Percentiles rank a stretch among this genome's conserved stretches.
Evolutionary conservation across 2,888 invertebrate species (phyloP).

Genomic region (Melanostoma scalare): DNA sequence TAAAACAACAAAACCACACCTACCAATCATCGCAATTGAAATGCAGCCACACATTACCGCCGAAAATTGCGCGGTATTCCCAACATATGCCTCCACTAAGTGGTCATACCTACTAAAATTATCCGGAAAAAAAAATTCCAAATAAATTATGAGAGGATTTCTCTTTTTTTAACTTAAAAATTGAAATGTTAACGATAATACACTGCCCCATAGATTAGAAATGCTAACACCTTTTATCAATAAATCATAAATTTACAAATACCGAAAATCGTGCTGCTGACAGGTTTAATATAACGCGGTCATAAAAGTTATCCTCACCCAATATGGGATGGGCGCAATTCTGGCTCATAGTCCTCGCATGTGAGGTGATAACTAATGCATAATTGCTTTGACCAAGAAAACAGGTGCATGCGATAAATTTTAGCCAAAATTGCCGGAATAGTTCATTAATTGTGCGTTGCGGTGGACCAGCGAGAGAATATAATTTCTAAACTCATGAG

Average conservation of each 20-base stretch:
- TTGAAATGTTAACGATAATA: conserved; percentile 70
- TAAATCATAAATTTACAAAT: conserved; percentile 73
- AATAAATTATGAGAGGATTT: conserved; percentile 38
- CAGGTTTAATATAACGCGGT: conserved; percentile 70
- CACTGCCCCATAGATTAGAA: conserved; percentile 67
- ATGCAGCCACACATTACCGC: no score
- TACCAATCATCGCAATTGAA: no score
- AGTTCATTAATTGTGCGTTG: conserved; percentile 72
- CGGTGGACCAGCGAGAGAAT: conserved; percentile 61
- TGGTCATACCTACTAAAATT: conserved; percentile 2
- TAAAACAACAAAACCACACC: no score
- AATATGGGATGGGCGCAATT: neutral
- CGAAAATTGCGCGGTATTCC: no score
- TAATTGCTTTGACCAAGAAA: conserved; percentile 72
- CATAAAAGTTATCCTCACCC: conserved; percentile 68
- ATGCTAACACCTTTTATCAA: conserved; percentile 71
- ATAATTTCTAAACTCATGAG: conserved; percentile 64
- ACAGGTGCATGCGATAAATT: conserved; percentile 73
- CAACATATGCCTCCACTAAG: conserved; percentile 19
- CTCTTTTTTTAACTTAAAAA: conserved; percentile 39
- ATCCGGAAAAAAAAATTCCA: neutral
- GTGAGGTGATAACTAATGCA: conserved; percentile 71
- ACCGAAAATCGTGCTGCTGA: conserved; percentile 69
- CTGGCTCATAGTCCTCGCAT: conserved; percentile 22
- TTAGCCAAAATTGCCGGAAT: conserved; percentile 69